phyloP scores from a whole-genome alignment of 2,797 vertebrate genomes.

The Diplodus puntazzo region DNA sequence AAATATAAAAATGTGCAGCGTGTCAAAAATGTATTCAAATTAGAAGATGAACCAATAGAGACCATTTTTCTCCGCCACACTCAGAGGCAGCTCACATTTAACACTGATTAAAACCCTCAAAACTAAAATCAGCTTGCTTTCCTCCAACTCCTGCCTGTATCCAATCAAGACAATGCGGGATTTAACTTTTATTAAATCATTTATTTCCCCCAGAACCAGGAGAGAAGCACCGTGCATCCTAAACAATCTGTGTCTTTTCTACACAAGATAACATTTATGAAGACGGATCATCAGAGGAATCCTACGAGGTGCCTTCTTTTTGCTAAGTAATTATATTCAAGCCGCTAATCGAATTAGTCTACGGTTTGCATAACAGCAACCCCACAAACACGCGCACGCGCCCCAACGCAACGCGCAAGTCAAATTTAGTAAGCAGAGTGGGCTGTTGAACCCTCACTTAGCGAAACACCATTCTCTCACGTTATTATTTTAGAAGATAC shows the following conservation, averaged over 20 bases:
- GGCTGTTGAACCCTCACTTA: constrained; percentile 75
- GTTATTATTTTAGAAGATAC: constrained; percentile 81
- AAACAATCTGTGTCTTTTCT: constrained; percentile 39
- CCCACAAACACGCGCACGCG: constrained; percentile 28
- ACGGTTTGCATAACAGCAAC: constrained; percentile 61
- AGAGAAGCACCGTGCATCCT: constrained; percentile 2
- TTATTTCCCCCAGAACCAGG: not conserved
- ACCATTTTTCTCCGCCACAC: no score
- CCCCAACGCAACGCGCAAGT: constrained; percentile 57
- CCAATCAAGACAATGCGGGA: constrained; percentile 4
- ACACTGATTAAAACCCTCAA: not conserved
- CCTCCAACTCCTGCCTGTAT: not conserved
- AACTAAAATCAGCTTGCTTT: constrained; percentile 2
- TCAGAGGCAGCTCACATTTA: not conserved
- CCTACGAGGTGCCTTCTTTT: constrained; percentile 32
- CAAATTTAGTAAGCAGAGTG: constrained; percentile 68
- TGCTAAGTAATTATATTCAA: constrained; percentile 61
- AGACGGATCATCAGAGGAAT: constrained; percentile 60
- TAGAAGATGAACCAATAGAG: not conserved
- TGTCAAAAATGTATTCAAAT: not conserved
- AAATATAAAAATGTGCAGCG: not conserved
- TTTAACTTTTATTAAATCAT: constrained; percentile 6
- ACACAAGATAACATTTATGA: constrained; percentile 57
- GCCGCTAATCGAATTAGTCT: constrained; percentile 69
- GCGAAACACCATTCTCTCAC: constrained; percentile 60